Percentiles rank a stretch among this genome's conserved stretches.
phyloP scores from a whole-genome alignment of 2,888 invertebrate species.

The Chrysolina americana region DNA sequence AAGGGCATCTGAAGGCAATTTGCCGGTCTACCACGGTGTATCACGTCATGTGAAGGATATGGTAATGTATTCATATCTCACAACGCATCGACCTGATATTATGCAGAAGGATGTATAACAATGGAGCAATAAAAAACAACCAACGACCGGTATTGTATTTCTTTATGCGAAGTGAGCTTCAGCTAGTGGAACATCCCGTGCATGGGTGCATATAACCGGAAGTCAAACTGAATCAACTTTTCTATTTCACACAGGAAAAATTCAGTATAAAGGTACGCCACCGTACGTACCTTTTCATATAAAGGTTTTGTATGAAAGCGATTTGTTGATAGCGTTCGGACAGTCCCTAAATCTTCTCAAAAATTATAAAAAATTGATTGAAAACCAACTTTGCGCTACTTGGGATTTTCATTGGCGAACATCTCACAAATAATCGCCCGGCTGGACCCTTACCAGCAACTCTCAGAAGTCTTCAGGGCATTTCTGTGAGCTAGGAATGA shows the following conservation, averaged over 20 bases:
- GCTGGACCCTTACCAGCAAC: too few relatives aligned
- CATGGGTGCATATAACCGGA: constrained; percentile 40
- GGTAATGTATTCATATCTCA: constrained; percentile 26
- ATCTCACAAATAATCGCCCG: too few relatives aligned
- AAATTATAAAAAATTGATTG: too few relatives aligned
- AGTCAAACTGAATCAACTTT: constrained; percentile 30
- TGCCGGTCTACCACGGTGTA: neutral
- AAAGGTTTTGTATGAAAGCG: too few relatives aligned
- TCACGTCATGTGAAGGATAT: constrained; percentile 2
- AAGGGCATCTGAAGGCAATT: neutral
- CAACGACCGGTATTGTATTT: constrained; percentile 35
- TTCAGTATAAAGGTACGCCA: neutral
- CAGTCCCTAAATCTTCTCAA: too few relatives aligned
- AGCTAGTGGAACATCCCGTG: constrained; percentile 41
- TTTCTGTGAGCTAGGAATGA: too few relatives aligned
- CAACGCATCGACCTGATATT: constrained; percentile 25
- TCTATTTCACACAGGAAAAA: constrained; percentile 40
- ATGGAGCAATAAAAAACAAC: constrained; percentile 33
- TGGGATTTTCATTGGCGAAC: too few relatives aligned
- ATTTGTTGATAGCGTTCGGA: too few relatives aligned
- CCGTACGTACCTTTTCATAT: too few relatives aligned
- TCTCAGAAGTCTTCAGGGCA: too few relatives aligned
- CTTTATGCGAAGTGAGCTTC: constrained; percentile 37
- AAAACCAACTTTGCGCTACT: too few relatives aligned
- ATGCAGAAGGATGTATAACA: constrained; percentile 37